Conservation (phyloP, 2,113 vertebrate species). For the Sylvicapra grimmia region DNA sequence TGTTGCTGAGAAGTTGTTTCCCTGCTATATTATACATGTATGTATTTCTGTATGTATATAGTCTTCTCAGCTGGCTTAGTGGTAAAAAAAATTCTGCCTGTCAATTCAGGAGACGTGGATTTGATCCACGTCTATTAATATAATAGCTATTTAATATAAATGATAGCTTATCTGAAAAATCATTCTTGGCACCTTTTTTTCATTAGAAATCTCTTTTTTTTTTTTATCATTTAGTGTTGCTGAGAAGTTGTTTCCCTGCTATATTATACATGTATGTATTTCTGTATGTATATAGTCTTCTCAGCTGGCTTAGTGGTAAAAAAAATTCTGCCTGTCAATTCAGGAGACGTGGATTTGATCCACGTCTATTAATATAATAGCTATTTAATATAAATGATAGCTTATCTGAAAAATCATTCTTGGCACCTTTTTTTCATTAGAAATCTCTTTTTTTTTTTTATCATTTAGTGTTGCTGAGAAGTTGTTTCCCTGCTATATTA, state of each 20-base stretch:
- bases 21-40: not conserved
- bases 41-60: not conserved
- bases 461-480: not conserved
- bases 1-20: not conserved
- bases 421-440: not conserved
- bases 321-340: too few relatives aligned
- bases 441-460: not conserved
- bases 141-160: slow-evolving; percentile 2
- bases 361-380: too few relatives aligned
- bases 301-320: not conserved
- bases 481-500: not conserved
- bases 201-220: not conserved
- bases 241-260: not conserved
- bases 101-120: too few relatives aligned
- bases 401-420: slow-evolving; percentile 10
- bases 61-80: not conserved
- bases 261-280: not conserved
- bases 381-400: not conserved
- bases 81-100: too few relatives aligned
- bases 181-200: not conserved
- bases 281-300: not conserved
- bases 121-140: too few relatives aligned
- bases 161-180: not conserved
- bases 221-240: not conserved
- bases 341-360: too few relatives aligned